Base-by-base conservation (phyloP, 2,113 vertebrate species). In the Sitta europaea region DNA sequence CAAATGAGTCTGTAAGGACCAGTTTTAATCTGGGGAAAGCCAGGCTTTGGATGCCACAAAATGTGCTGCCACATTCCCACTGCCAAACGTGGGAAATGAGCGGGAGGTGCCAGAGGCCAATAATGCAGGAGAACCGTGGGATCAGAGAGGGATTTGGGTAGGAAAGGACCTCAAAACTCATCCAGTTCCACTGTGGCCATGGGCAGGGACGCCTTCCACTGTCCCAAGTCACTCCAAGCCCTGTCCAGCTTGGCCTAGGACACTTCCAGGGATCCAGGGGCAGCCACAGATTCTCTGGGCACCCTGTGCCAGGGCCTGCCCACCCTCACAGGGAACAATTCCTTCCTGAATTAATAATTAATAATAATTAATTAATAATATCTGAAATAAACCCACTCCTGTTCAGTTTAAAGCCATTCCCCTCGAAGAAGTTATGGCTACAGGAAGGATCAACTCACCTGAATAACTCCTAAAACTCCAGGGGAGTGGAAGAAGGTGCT, bases 191-290 rank as follows among this genome's bases (percentile, higher is more conserved):
- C 47, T 20, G 13, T 13, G 25, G 28, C 23, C 54, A 42, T 0
- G 1, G 12, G 31, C 43, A 81, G 43, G 53, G 24, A 66, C 43
- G 25, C 13, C 36, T 85, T 2, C 31, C 43, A 31, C 24, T 31
- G 0, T 16, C 20, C 82, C 59, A 50, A 20, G 15, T 0, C 9
- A 16, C 20, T 85, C 51, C 50, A 40, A 85, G 15, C 19, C 24
- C 24, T 1, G 0, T 74, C 70, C 61, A 50, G 0, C 42, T 35
- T 6, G 2, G 8, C 35, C 43, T 50, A 1, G 82, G 35, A 1
- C 51, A 57, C 51, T 57, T 0, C 20, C 70, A 75, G 35, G 58
- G 59, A 55, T 48, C 33, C 80, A 71, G 59, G 35, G 24, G 15
- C 42, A 74, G 29, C n/a, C 81, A 24, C 50, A 66, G 70, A 29